Evolutionary conservation across 2,888 invertebrate species (phyloP), one percentile per base, ranked within the genome.

Genomic region (Harpalus rufipes): DNA sequence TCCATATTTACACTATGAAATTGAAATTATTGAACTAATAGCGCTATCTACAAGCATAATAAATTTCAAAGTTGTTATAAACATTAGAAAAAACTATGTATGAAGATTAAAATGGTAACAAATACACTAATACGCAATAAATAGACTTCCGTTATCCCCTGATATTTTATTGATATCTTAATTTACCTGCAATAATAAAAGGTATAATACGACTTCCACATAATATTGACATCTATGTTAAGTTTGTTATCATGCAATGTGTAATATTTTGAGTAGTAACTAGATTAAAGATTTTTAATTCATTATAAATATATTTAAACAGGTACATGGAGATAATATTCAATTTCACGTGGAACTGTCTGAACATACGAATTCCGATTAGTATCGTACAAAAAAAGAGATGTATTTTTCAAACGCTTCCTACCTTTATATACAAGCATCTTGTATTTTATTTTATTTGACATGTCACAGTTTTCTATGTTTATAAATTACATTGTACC

Each of bases 161-260:
- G 81, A 65, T 61, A 65, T 63, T 61, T 63, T 63, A 63, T 81
- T 61, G 58, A 79, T 61, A 61, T 81, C 41, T 81, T 81, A 81
- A 61, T 16, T 63, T 81, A 81, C 78, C 78, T 78, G 78, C 59
- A 63, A 81, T 80, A 80, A 80, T 80, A 80, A 63, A 80, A 80
- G 61, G 39, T 59, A 63, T 59, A 63, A 80, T 80, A 63, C 41
- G 63, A 63, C 63, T 61, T 80, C 63, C 63, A 59, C 44, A 80
- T 80, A 78, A 58, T 78, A 78, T 78, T 78, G 78, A 78, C 80
- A 80, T 80, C 80, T 80, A 80, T 80, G 18, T 59, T 32, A 78
- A 32, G 59, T 59, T 32, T 76, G 21, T 76, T 72, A 39, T 63
- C 63, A 80, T 80, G 80, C 80, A 63, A 59, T 80, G 80, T 59